Conservation (phyloP, 2,888 invertebrate species). For the Acanthosoma haemorrhoidale region DNA sequence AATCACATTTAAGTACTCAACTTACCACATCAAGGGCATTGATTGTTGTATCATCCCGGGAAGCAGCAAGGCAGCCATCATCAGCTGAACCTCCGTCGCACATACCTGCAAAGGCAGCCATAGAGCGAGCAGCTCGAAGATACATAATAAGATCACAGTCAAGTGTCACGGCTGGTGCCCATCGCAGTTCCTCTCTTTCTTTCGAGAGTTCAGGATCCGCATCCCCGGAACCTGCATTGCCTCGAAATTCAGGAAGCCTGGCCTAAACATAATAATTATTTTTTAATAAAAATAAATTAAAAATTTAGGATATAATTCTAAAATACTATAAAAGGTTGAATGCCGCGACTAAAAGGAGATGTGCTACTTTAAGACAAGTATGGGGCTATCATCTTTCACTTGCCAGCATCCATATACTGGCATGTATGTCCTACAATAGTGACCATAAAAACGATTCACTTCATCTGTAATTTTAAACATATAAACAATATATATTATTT, state of each 20-base stretch:
- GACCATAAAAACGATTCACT: too few species aligned
- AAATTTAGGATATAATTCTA: background rate
- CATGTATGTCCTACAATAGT: too few species aligned
- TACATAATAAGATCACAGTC: conserved; percentile 97
- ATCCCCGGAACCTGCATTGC: conserved; percentile 37
- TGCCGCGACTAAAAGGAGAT: too few species aligned
- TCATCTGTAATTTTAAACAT: too few species aligned
- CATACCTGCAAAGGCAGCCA: conserved; percentile 98
- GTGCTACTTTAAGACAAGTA: too few species aligned
- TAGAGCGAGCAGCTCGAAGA: conserved; percentile 90
- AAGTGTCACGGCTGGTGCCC: conserved; percentile 87
- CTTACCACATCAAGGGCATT: conserved; percentile 88
- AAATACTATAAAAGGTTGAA: too few species aligned
- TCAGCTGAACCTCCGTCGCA: conserved; percentile 96
- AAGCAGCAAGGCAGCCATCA: conserved; percentile 94
- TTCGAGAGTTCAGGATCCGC: conserved; percentile 53
- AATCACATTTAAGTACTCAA: conserved; percentile 34
- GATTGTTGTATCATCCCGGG: conserved; percentile 94
- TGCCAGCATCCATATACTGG: too few species aligned
- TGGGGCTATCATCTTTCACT: too few species aligned
- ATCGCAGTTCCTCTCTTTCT: conserved; percentile 79
- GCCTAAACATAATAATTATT: conserved; percentile 48
- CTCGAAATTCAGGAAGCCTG: conserved; percentile 57
- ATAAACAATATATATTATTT: too few species aligned
- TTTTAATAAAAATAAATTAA: background rate